These are phyloP conservation scores for Ctenopoma multispine DNA, from an alignment of 2,797 vertebrate species.

Conservation along the genomic window DNA sequence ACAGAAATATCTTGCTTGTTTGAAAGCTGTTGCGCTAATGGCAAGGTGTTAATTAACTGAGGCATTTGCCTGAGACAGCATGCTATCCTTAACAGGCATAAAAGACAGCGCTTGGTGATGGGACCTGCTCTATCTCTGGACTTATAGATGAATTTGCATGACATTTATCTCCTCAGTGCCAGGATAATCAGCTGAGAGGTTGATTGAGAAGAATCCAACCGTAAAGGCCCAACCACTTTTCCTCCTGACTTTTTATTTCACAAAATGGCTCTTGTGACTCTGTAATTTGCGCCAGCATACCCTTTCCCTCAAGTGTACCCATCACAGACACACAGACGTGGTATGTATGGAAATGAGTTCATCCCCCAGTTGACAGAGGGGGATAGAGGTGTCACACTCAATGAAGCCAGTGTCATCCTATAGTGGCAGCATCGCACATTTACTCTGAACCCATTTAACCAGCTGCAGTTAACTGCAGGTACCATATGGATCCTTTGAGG, in stretches of 20 bases:
- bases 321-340: constrained; percentile 57
- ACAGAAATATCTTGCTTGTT: constrained; percentile 82
- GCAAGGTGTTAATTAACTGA: constrained; percentile 87
- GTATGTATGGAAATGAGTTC: constrained; percentile 72
- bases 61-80: constrained; percentile 85
- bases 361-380: constrained; percentile 58
- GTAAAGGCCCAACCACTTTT: constrained; percentile 53
- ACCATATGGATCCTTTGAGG: constrained; percentile 70
- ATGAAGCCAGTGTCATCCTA: constrained; percentile 66
- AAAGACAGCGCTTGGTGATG: constrained; percentile 60
- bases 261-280: constrained; percentile 66
- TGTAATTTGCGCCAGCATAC: constrained; percentile 61
- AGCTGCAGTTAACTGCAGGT: constrained; percentile 63
- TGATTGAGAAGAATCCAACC: constrained; percentile 71
- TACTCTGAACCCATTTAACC: constrained; percentile 67
- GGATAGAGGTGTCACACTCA: constrained; percentile 75
- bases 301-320: constrained; percentile 63
- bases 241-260: constrained; percentile 49
- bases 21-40: constrained; percentile 84
- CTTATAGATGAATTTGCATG: constrained; percentile 70
- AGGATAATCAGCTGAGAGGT: constrained; percentile 71
- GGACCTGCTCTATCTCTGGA: constrained; percentile 68
- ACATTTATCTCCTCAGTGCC: constrained; percentile 70
- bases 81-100: constrained; percentile 74
- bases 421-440: constrained; percentile 50